phyloP scores from a whole-genome alignment of 2,113 vertebrate species.

The Cyanocitta stelleri region DNA sequence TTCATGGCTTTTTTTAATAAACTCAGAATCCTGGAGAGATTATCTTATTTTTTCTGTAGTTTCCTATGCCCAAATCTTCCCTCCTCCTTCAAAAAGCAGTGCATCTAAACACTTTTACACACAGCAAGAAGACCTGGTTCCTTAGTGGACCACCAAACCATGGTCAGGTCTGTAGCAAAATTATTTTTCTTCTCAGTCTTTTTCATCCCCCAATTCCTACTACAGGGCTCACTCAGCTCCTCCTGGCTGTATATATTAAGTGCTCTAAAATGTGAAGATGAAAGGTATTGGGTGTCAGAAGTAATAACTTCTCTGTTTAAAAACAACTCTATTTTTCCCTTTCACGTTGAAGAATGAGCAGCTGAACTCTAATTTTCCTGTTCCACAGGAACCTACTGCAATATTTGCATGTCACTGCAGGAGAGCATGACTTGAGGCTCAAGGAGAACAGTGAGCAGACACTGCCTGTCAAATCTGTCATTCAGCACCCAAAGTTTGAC shows the following conservation, averaged over 20 bases:
- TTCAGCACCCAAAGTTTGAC: constrained; percentile 81
- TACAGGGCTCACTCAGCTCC: background rate
- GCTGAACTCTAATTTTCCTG: background rate
- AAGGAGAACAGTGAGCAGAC: constrained; percentile 76
- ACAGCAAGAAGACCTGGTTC: background rate
- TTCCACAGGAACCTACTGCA: constrained; percentile 21
- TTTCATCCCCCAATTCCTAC: background rate
- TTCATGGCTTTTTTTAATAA: background rate
- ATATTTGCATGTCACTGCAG: constrained; percentile 71
- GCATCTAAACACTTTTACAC: background rate
- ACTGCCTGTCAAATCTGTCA: constrained; percentile 65
- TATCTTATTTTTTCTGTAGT: background rate
- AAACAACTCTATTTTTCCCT: background rate
- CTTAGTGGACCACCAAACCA: background rate
- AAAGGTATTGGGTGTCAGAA: background rate
- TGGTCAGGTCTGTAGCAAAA: background rate
- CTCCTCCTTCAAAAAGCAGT: background rate
- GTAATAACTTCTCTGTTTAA: background rate
- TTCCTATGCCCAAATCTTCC: background rate
- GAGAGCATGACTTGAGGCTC: constrained; percentile 74
- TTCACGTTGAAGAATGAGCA: background rate
- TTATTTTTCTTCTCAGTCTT: background rate
- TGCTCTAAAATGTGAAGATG: background rate
- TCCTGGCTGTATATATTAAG: background rate
- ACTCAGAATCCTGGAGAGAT: background rate